Conservation (phyloP, 2,113 vertebrate species). For the Isichthys henryi region DNA sequence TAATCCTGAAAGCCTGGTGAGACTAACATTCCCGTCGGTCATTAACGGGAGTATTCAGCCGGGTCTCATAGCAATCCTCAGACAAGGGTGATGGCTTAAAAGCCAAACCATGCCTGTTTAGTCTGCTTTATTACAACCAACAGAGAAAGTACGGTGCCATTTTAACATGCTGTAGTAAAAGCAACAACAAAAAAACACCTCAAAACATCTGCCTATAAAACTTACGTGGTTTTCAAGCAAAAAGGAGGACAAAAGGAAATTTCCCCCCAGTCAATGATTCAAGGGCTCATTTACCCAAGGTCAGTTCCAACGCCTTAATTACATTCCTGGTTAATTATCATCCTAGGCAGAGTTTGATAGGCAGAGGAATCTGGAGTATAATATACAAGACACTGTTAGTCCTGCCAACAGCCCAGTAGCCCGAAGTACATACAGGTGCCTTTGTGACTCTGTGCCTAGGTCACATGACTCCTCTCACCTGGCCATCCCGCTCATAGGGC, state of each 20-base stretch:
- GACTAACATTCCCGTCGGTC: neutral
- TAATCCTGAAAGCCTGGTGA: neutral
- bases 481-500: neutral
- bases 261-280: too few relatives aligned
- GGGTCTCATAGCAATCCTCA: neutral
- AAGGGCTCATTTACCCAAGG: constrained; percentile 1
- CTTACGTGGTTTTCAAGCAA: neutral
- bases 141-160: neutral
- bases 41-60: neutral
- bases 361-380: neutral
- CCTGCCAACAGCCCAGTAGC: neutral
- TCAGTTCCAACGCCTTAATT: constrained; percentile 14
- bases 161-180: neutral
- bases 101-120: neutral
- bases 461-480: neutral
- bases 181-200: neutral
- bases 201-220: neutral
- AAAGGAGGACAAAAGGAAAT: neutral
- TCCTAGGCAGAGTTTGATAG: neutral
- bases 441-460: too few relatives aligned
- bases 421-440: neutral
- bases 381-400: neutral
- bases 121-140: neutral
- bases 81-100: neutral
- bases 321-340: neutral